Conservation (phyloP, 2,113 vertebrate species). For the Ailuropoda melanoleuca region DNA sequence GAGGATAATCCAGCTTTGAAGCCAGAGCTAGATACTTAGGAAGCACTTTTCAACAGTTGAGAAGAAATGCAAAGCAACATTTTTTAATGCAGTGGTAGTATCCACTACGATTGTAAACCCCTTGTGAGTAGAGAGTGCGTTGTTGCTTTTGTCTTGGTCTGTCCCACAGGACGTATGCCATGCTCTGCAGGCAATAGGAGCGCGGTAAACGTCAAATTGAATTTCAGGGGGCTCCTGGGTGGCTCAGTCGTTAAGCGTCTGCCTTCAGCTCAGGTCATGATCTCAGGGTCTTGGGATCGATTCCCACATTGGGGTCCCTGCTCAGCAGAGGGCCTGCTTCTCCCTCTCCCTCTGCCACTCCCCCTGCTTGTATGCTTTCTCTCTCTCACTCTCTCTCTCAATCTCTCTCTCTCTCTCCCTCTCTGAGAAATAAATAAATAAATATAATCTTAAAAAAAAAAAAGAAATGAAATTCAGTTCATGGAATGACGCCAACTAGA, state of each 20-base stretch:
- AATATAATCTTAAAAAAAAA: not conserved
- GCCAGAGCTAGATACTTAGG: not conserved
- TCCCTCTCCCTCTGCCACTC: no score
- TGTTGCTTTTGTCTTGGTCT: not conserved
- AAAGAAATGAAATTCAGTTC: not conserved
- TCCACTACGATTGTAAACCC: not conserved
- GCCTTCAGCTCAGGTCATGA: not conserved
- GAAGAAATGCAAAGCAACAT: conserved; percentile 25
- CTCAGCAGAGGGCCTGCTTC: not conserved
- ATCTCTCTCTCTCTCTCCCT: no score
- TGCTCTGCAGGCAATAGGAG: not conserved
- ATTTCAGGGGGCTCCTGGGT: not conserved
- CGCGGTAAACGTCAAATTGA: not conserved
- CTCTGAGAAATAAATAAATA: not conserved
- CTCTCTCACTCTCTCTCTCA: no score
- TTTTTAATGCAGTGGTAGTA: not conserved
- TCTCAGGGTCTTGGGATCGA: not conserved
- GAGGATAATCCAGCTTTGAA: not conserved
- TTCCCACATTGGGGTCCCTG: not conserved
- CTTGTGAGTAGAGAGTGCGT: not conserved
- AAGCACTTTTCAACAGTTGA: conserved; percentile 32
- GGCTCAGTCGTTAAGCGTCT: not conserved
- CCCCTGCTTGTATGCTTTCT: not conserved
- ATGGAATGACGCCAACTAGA: not conserved
- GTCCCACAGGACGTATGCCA: not conserved